Base-by-base conservation (phyloP, 2,888 invertebrate species). In the Apodemia duryi region DNA sequence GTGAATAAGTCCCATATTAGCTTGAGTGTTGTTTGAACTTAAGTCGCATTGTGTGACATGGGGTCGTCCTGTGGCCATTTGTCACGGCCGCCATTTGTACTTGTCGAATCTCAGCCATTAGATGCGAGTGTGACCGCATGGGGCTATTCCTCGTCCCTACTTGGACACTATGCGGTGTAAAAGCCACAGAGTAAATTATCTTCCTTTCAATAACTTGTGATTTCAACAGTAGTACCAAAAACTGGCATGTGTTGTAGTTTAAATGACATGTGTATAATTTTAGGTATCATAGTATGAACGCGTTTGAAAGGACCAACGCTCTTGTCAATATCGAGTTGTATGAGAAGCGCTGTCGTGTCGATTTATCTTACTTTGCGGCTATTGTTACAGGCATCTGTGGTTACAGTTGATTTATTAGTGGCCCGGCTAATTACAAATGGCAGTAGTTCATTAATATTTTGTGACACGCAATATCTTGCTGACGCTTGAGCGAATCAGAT, bases 21-120 rank as follows among this genome's bases (percentile, higher is more conserved):
- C 79, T 80, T 83, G 84, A 79, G 75, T 76, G 71, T 73, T 79
- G 77, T 77, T 78, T 82, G 85, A 85, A 87, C 83, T 86, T 88
- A 87, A 85, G 85, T 78, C 81, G 76, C 74, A 72, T 73, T 77
- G 81, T 75, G 80, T 81, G 82, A 84, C 81, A 80, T 79, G 81
- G 83, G 88, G 86, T 87, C 89, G 89, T 85, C 89, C 84, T 81
- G 83, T 82, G 81, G 82, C 89, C 89, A 92, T 92, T 92, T 92
- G 92, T 92, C 92, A 92, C 88, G 75, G 82, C 76, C 80, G 86
- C 91, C 92, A 92, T 92, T 92, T 92, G 91, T 92, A 92, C 91
- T 91, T 92, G 92, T 92, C 92, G 92, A 92, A 92, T 92, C 92
- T 90, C 90, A 84, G 86, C 91, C 92, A 91, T 92, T 91, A 91